Evolutionary conservation across 1,140 invertebrate genomes (phyloP).

Genomic region (Oppia nitens): DNA sequence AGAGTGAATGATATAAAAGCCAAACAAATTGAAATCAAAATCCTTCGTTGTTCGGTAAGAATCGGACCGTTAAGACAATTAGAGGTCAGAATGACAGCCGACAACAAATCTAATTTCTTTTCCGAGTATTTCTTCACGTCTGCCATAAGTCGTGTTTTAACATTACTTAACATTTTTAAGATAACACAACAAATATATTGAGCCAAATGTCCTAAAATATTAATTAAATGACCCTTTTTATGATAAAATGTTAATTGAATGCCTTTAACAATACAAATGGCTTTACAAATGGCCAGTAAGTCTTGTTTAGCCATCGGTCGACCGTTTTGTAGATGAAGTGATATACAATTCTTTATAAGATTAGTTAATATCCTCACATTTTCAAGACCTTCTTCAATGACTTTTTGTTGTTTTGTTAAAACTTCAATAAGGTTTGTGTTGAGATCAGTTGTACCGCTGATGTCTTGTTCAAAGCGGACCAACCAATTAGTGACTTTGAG

Average conservation of each 20-base stretch:
- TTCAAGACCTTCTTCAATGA: conserved; percentile 13
- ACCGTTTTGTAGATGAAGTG: conserved; percentile 3
- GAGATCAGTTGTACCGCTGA: conserved; percentile 1
- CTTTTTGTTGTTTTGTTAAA: background rate
- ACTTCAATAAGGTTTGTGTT: conserved; percentile 4
- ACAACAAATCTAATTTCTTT: conserved; percentile 45
- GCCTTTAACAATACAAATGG: conserved; percentile 14
- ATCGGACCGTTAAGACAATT: conserved; percentile 46
- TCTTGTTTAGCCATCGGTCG: conserved; percentile 9
- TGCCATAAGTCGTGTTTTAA: conserved; percentile 33
- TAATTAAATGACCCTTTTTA: conserved; percentile 8
- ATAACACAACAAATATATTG: conserved; percentile 14
- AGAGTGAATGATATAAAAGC: conserved; percentile 4
- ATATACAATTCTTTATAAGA: conserved; percentile 9
- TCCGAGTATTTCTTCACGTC: conserved; percentile 42
- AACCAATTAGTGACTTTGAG: conserved; percentile 20
- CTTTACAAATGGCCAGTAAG: conserved; percentile 9
- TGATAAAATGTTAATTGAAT: conserved; percentile 9
- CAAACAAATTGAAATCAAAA: conserved; percentile 11
- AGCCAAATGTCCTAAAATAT: background rate
- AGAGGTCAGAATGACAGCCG: conserved; percentile 51
- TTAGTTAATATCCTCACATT: background rate
- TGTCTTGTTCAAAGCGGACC: conserved; percentile 13
- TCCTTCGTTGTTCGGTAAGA: conserved; percentile 4
- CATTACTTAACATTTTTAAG: conserved; percentile 22